phyloP scores from a whole-genome alignment of 2,888 invertebrate species.

The Rotaria macrura region DNA sequence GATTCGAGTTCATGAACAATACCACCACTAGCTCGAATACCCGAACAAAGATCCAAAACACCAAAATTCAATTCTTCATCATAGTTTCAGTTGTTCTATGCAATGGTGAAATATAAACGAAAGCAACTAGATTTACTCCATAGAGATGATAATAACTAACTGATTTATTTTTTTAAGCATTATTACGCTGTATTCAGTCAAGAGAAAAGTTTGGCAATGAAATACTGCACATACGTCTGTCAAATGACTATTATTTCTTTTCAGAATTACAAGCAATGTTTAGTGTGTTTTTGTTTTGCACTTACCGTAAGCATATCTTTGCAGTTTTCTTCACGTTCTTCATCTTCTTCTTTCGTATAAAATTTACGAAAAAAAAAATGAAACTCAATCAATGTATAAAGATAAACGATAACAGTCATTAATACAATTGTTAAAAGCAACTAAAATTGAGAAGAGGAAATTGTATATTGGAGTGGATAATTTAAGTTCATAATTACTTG shows the following conservation, averaged over 20 bases:
- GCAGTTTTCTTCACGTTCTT: conserved; percentile 81
- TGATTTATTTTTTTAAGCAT: no score
- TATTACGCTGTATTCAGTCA: no score
- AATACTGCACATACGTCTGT: no score
- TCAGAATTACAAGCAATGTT: no score
- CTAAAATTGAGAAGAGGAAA: conserved; percentile 51
- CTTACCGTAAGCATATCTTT: conserved; percentile 91
- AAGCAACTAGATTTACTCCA: no score
- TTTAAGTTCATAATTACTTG: conserved; percentile 57
- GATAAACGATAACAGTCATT: conserved; percentile 89
- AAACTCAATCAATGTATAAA: conserved; percentile 98
- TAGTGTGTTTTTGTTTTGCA: conserved; percentile 33
- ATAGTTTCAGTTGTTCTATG: no score
- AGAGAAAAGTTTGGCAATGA: no score
- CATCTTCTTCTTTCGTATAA: conserved; percentile 83
- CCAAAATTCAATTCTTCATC: conserved; percentile 53
- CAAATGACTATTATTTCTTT: no score
- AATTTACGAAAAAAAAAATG: conserved; percentile 99
- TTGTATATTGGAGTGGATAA: not conserved
- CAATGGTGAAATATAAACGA: no score
- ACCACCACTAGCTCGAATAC: conserved; percentile 95
- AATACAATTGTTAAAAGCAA: conserved; percentile 91
- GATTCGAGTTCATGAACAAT: conserved; percentile 91
- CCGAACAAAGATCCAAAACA: conserved; percentile 97
- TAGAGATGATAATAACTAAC: no score